A percentile compares a stretch with the other conserved stretches of the same genome.
These are phyloP conservation scores for Sylvilagus floridanus DNA, from an alignment of 2,797 vertebrate species.

Conservation along the genomic window DNA sequence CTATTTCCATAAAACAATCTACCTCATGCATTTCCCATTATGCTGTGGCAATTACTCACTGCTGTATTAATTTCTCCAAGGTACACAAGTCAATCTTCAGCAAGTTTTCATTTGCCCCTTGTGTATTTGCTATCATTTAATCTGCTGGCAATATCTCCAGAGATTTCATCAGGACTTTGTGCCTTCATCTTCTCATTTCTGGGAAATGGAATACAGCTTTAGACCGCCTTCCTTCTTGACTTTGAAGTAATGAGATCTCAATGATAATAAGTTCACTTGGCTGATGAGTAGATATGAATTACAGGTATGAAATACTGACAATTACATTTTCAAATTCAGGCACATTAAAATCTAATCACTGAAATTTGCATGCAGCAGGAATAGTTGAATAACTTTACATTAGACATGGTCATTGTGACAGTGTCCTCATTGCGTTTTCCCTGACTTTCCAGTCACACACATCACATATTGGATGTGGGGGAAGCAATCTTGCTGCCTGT, in stretches of 20 bases:
- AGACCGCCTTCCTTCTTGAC: neutral
- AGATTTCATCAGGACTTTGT: neutral
- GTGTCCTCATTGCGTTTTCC: neutral
- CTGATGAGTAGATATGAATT: neutral
- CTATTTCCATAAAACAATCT: constrained; percentile 49
- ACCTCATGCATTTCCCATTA: neutral
- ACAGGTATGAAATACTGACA: neutral
- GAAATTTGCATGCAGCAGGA: neutral
- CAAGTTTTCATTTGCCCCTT: constrained; percentile 52
- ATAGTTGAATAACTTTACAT: neutral
- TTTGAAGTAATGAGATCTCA: neutral
- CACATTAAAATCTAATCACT: neutral
- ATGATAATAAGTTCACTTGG: neutral
- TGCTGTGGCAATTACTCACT: constrained; percentile 69
- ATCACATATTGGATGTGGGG: neutral
- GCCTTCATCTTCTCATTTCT: constrained; percentile 48
- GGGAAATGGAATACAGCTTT: constrained; percentile 31
- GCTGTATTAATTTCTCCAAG: constrained; percentile 46
- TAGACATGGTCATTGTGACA: neutral
- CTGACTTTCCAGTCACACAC: neutral
- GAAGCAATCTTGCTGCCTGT: neutral
- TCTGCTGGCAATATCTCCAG: constrained; percentile 33
- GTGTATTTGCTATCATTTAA: constrained; percentile 13
- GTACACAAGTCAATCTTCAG: constrained; percentile 61
- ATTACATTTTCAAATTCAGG: neutral